These are phyloP conservation scores for Hybos culiciformis DNA, from an alignment of 2,888 invertebrate genomes.

Conservation along the genomic window DNA sequence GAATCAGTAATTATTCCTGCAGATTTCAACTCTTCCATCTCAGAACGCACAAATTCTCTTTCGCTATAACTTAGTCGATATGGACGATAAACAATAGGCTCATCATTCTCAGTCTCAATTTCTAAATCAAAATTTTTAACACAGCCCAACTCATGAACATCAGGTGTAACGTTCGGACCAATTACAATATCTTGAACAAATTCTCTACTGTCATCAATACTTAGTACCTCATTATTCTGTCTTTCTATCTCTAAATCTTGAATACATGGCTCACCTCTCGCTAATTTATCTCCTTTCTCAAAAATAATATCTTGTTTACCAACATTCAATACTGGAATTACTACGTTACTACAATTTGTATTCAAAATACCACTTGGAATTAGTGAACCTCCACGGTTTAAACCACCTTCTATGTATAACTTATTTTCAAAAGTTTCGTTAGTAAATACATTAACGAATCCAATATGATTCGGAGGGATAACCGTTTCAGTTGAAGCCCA, in stretches of 20 bases:
- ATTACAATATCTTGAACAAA: background rate
- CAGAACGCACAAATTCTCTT: slow-evolving; percentile 8
- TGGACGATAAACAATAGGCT: slow-evolving; percentile 10
- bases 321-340: too few relatives aligned
- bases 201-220: too few relatives aligned
- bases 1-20: slow-evolving; percentile 13
- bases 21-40: slow-evolving; percentile 11
- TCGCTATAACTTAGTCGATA: slow-evolving; percentile 12
- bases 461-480: background rate
- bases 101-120: slow-evolving; percentile 9
- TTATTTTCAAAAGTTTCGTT: slow-evolving; percentile 4
- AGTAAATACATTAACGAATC: background rate
- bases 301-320: too few relatives aligned
- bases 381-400: too few relatives aligned
- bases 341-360: too few relatives aligned
- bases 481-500: background rate
- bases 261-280: too few relatives aligned
- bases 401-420: too few relatives aligned
- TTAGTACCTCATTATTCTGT: too few relatives aligned
- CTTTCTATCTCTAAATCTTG: too few relatives aligned
- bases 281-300: too few relatives aligned
- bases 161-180: background rate
- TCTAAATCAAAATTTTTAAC: slow-evolving; percentile 10
- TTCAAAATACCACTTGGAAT: too few relatives aligned
- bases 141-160: slow-evolving; percentile 11